A percentile compares a stretch with the other conserved stretches of the same genome.
Conservation (phyloP, 2,113 vertebrate genomes). For the Tupaia tana region DNA sequence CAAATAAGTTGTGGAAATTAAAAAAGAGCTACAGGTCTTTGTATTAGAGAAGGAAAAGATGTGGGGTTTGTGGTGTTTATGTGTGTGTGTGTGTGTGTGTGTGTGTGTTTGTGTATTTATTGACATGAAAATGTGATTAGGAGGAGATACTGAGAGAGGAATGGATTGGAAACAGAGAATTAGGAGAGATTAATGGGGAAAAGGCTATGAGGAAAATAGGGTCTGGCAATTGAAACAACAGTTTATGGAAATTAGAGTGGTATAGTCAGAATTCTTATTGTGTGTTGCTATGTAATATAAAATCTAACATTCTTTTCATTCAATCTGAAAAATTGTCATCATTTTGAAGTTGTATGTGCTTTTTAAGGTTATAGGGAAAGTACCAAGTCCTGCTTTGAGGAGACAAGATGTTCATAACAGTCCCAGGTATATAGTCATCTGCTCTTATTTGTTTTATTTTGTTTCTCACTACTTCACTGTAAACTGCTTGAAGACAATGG, state of each 20-base stretch:
- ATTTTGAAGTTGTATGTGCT: neutral
- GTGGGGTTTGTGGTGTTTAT: accelerated
- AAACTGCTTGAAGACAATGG: neutral
- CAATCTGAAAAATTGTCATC: neutral
- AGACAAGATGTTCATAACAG: neutral
- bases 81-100: neutral
- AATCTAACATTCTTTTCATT: neutral
- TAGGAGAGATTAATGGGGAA: neutral
- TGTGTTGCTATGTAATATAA: neutral
- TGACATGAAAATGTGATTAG: neutral
- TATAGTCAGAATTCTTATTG: neutral
- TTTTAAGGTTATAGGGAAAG: neutral
- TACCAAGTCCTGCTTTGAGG: neutral
- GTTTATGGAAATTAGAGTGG: neutral
- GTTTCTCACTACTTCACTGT: neutral
- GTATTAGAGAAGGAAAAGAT: neutral
- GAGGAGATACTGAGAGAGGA: neutral
- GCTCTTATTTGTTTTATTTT: neutral
- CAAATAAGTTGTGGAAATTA: neutral
- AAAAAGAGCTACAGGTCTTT: neutral
- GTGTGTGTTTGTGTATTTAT: neutral
- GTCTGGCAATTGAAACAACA: neutral
- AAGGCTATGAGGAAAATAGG: neutral
- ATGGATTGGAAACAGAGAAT: neutral
- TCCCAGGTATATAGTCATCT: no score